These are phyloP conservation scores for Elephantulus edwardii DNA, from an alignment of 2,113 vertebrate genomes.

Conservation along the genomic window DNA sequence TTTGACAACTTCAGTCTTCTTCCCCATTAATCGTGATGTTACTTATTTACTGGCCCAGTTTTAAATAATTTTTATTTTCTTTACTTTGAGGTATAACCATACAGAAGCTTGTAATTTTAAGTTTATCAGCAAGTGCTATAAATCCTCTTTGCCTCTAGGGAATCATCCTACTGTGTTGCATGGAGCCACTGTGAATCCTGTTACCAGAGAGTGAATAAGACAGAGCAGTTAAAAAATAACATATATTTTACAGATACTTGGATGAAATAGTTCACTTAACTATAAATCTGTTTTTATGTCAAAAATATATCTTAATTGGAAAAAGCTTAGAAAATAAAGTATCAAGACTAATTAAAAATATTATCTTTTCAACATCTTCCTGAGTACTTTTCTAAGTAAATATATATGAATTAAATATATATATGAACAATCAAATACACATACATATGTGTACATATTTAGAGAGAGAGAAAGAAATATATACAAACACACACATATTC, in stretches of 20 bases:
- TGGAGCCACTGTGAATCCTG: too few relatives aligned
- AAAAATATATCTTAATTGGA: neutral
- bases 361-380: neutral
- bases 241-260: neutral
- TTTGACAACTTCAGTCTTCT: too few relatives aligned
- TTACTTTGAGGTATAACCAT: neutral
- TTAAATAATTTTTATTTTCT: neutral
- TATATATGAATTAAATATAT: too few relatives aligned
- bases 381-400: slow-evolving; percentile 16
- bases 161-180: neutral
- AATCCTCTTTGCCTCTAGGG: neutral
- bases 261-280: neutral
- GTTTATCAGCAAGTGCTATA: neutral
- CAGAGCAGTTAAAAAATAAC: neutral
- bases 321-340: neutral
- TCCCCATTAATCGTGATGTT: too few relatives aligned
- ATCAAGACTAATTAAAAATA: neutral
- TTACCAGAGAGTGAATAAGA: too few relatives aligned
- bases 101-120: neutral
- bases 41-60: too few relatives aligned
- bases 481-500: too few relatives aligned
- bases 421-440: too few relatives aligned
- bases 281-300: neutral
- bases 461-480: too few relatives aligned
- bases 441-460: too few relatives aligned